Percentiles rank a stretch among this genome's conserved stretches.
Evolutionary conservation across 2,797 vertebrate species (phyloP).

Genomic region (Alca torda): DNA sequence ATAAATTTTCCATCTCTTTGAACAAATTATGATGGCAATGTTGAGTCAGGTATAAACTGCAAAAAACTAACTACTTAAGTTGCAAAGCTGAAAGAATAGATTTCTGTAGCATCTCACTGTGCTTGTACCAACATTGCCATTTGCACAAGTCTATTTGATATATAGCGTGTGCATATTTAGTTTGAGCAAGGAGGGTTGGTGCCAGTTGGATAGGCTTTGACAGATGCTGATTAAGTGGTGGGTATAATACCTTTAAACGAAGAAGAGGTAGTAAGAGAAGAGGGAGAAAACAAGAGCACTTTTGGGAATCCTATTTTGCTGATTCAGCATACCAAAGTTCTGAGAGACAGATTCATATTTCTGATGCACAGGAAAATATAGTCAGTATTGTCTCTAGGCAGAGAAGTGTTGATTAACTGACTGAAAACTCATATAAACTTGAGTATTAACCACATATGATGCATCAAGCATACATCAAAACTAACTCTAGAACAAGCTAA

Average conservation of each 20-base stretch:
- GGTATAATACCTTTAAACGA: neutral
- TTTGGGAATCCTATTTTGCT: neutral
- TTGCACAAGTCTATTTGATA: neutral
- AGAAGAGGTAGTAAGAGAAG: neutral
- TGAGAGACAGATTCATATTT: neutral
- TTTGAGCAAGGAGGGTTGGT: neutral
- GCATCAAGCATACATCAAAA: neutral
- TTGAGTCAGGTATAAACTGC: neutral
- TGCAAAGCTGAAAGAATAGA: neutral
- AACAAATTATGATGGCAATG: neutral
- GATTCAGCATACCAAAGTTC: neutral
- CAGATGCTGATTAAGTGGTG: neutral
- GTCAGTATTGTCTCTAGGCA: neutral
- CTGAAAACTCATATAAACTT: neutral
- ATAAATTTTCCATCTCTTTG: neutral
- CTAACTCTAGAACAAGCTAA: neutral
- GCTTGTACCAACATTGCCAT: neutral
- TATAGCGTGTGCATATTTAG: neutral
- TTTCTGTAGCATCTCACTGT: neutral
- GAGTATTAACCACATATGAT: neutral
- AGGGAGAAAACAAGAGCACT: neutral
- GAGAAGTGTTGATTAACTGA: neutral
- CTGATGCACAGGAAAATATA: neutral
- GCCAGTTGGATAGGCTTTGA: neutral
- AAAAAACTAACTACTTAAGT: neutral